phyloP scores from a whole-genome alignment of 2,113 vertebrate genomes.

The Megaceryle torquata region DNA sequence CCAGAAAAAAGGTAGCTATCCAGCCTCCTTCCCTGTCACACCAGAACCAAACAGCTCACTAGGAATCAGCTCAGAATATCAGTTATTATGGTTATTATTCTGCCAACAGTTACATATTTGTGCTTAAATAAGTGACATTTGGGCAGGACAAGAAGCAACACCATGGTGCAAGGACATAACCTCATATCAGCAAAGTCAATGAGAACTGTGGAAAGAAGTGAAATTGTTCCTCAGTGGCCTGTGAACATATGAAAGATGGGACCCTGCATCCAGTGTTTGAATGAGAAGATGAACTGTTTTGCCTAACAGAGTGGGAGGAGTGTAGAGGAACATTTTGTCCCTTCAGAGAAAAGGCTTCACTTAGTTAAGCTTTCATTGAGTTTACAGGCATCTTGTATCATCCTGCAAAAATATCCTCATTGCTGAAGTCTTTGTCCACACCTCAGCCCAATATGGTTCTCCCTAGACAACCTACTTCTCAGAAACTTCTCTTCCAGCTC shows the following conservation, averaged over 20 bases:
- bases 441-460: constrained; percentile 24
- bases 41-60: neutral
- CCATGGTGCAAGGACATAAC: rapidly evolving
- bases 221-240: neutral
- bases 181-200: neutral
- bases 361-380: constrained; percentile 3
- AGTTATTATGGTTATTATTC: neutral
- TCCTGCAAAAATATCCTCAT: constrained; percentile 11
- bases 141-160: neutral
- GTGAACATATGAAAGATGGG: neutral
- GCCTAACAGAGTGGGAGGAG: neutral
- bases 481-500: neutral
- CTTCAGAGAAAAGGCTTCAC: neutral
- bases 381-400: neutral
- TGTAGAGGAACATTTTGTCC: neutral
- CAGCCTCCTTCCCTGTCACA: neutral
- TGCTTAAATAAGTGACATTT: neutral
- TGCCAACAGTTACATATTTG: neutral
- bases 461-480: constrained; percentile 1
- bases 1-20: neutral
- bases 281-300: neutral
- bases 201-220: neutral
- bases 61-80: neutral
- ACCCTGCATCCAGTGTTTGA: neutral
- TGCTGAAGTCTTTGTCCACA: constrained; percentile 34